Evolutionary conservation across 1,140 invertebrate genomes (phyloP).

Genomic region (Tetraneura akinire): DNA sequence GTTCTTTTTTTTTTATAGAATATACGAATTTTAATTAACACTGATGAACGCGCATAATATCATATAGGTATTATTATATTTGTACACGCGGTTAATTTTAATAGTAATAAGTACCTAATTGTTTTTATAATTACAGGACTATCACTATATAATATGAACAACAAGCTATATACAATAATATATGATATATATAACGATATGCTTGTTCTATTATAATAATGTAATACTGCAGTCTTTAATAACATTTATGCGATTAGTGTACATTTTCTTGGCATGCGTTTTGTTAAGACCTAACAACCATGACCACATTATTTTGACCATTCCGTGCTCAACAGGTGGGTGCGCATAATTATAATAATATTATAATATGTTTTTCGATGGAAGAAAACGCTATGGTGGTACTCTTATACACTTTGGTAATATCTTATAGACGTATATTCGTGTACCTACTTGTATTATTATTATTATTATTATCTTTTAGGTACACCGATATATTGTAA

Average conservation of each 20-base stretch:
- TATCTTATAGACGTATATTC: no score
- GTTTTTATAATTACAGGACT: background rate
- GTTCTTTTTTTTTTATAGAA: no score
- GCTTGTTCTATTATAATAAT: conserved; percentile 3
- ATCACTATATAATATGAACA: no score
- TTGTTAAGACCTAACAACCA: conserved; percentile 23
- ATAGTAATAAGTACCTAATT: conserved; percentile 24
- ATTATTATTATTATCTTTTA: no score
- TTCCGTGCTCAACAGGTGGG: background rate
- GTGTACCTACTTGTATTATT: no score
- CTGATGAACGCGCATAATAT: background rate
- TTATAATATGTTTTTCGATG: background rate
- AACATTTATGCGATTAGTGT: conserved; percentile 1
- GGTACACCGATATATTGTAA: no score
- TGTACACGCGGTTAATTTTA: background rate
- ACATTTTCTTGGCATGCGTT: conserved; percentile 5
- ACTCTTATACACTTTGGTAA: background rate
- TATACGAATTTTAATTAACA: background rate
- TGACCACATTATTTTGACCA: background rate
- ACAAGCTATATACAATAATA: no score
- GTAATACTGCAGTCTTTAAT: conserved; percentile 6
- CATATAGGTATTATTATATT: background rate
- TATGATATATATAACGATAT: background rate
- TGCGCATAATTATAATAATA: background rate
- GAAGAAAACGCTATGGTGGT: background rate